These are phyloP conservation scores for Cheilosia soror DNA, from an alignment of 2,888 invertebrate genomes.

Conservation along the genomic window DNA sequence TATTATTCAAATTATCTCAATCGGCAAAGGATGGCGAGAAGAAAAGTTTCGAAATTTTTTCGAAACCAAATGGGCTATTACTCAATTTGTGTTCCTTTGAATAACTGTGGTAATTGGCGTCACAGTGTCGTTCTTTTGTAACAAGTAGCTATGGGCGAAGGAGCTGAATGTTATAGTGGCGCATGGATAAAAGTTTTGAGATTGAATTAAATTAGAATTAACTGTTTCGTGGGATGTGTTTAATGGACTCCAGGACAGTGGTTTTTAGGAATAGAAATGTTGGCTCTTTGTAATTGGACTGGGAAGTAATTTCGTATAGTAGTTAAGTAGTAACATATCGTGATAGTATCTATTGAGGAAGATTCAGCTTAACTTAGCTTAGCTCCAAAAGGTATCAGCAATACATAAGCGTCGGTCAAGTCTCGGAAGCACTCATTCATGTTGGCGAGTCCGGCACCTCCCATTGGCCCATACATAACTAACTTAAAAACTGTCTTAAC, in stretches of 20 bases:
- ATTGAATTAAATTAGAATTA: neutral
- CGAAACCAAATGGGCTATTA: conserved; percentile 23
- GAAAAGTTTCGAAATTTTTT: conserved; percentile 4
- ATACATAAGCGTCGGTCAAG: too few relatives aligned
- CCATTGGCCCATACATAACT: too few relatives aligned
- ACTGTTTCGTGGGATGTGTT: neutral
- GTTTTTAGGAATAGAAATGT: neutral
- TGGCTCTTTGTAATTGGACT: too few relatives aligned
- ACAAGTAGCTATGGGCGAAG: neutral
- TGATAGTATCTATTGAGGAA: too few relatives aligned
- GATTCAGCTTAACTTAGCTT: too few relatives aligned
- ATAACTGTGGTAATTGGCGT: conserved; percentile 52
- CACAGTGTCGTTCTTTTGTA: conserved; percentile 47
- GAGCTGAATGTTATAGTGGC: neutral
- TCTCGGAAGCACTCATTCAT: too few relatives aligned
- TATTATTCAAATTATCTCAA: conserved; percentile 51
- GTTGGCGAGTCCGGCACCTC: too few relatives aligned
- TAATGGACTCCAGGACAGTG: neutral
- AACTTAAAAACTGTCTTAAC: too few relatives aligned
- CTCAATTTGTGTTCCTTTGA: conserved; percentile 34
- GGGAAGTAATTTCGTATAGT: too few relatives aligned
- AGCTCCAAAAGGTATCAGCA: too few relatives aligned
- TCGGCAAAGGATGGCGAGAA: neutral
- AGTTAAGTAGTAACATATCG: too few relatives aligned
- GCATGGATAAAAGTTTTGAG: neutral